Evolutionary conservation across 2,113 vertebrate genomes (phyloP).

Genomic region (Gobiocypris rarus): DNA sequence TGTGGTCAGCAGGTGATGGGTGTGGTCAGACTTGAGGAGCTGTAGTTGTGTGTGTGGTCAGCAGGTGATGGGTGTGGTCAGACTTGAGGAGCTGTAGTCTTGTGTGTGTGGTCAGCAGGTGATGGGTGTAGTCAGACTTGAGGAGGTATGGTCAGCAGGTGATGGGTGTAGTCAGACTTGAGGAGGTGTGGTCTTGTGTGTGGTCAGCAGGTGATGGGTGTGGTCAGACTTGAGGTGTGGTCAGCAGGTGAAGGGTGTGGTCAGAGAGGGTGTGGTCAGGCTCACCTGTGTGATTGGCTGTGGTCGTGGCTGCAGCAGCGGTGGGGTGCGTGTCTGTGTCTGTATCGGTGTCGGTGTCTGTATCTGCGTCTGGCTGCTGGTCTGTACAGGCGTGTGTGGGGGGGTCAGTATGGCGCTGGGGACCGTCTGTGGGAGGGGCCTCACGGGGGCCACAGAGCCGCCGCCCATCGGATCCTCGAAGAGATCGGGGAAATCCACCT

Average conservation of each 20-base stretch:
- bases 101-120: not conserved
- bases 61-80: no score
- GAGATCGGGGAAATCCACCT: conserved; percentile 92
- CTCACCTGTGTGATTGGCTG: conserved; percentile 68
- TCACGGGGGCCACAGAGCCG: conserved; percentile 52
- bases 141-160: no score
- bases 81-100: no score
- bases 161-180: not conserved
- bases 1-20: no score
- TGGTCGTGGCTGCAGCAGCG: conserved; percentile 86
- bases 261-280: conserved; percentile 41
- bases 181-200: no score
- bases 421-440: conserved; percentile 46
- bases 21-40: no score
- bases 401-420: conserved; percentile 62
- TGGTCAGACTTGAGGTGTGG: not conserved
- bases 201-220: not conserved
- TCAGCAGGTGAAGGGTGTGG: not conserved
- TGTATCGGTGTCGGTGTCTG: conserved; percentile 62
- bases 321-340: conserved; percentile 74
- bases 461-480: conserved; percentile 87
- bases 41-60: no score
- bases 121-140: not conserved
- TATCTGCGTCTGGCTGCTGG: conserved; percentile 59
- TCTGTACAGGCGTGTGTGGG: conserved; percentile 70